phyloP scores from a whole-genome alignment of 2,113 vertebrate species.

The Erinaceus europaeus region DNA sequence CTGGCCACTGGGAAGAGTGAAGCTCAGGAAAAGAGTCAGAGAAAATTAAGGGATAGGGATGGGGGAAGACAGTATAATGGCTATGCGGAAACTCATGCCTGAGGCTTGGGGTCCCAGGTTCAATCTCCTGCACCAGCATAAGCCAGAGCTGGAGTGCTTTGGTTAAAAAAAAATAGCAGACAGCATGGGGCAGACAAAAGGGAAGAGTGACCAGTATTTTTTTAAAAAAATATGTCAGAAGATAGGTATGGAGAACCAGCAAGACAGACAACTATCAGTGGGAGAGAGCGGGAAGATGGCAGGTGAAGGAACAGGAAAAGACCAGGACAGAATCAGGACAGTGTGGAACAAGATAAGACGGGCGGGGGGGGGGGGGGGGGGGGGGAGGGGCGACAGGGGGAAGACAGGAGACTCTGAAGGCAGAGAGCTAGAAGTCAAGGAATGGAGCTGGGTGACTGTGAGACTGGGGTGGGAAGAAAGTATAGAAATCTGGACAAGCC shows the following conservation, averaged over 20 bases:
- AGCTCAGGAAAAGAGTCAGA: not conserved
- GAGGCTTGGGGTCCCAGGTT: too few relatives aligned
- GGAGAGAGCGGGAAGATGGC: too few relatives aligned
- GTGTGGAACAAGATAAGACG: too few relatives aligned
- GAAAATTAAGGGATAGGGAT: constrained; percentile 5
- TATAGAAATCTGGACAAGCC: constrained; percentile 24
- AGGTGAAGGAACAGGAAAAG: not conserved
- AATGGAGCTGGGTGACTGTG: not conserved
- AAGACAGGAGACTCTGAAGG: not conserved
- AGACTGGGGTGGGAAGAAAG: not conserved
- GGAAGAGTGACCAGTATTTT: not conserved
- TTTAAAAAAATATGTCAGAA: constrained; percentile 15
- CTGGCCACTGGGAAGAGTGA: not conserved
- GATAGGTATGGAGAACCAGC: too few relatives aligned
- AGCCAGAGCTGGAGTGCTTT: too few relatives aligned
- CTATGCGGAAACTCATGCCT: too few relatives aligned
- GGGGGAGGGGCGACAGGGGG: not conserved
- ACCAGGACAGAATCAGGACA: not conserved
- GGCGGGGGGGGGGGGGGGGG: constrained; percentile 7
- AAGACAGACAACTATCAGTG: too few relatives aligned
- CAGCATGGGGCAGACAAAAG: constrained; percentile 11
- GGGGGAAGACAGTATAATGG: too few relatives aligned
- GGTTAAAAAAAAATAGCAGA: too few relatives aligned
- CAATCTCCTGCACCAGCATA: too few relatives aligned
- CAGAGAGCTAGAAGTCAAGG: not conserved